Evolutionary conservation across 2,888 invertebrate species (phyloP).

Genomic region (Drosophila melanocephala): DNA sequence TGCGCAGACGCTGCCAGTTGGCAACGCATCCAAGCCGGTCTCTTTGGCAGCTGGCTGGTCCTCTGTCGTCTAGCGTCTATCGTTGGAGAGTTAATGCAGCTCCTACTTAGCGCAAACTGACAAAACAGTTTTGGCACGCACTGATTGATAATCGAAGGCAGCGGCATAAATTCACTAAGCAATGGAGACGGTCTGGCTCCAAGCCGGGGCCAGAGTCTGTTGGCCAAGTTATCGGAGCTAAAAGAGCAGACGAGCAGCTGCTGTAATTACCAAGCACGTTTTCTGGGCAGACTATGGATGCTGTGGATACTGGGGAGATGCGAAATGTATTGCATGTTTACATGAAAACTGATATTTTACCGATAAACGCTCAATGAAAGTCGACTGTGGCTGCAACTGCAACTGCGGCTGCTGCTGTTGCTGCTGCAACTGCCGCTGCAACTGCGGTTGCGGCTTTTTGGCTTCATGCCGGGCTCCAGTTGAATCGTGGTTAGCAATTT

Average conservation of each 20-base stretch:
- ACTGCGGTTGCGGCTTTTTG: conserved; percentile 40
- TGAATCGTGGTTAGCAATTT: conserved; percentile 77
- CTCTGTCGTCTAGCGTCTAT: conserved; percentile 28
- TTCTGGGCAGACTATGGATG: conserved; percentile 26
- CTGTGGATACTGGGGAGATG: conserved; percentile 49
- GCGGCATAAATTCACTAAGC: conserved; percentile 39
- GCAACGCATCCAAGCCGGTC: conserved; percentile 45
- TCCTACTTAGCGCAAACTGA: conserved; percentile 75
- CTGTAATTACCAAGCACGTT: conserved; percentile 70
- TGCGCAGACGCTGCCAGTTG: conserved; percentile 49
- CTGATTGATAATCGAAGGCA: conserved; percentile 78
- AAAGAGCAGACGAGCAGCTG: conserved; percentile 59
- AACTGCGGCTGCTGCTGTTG: conserved; percentile 23
- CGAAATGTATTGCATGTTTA: conserved; percentile 82
- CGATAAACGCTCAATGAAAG: conserved; percentile 81
- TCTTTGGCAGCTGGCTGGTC: conserved; percentile 25
- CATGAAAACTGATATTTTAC: conserved; percentile 79
- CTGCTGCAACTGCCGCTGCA: conserved; percentile 20
- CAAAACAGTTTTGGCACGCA: conserved; percentile 81
- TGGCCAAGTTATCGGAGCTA: conserved; percentile 30
- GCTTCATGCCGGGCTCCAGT: conserved; percentile 36
- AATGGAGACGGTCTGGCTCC: conserved; percentile 1
- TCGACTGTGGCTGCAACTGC: conserved; percentile 54
- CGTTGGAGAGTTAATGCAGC: conserved; percentile 61
- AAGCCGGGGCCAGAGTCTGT: neutral